A percentile compares a stretch with the other conserved stretches of the same genome.
phyloP scores from a whole-genome alignment of 2,797 vertebrate species.

The Alauda arvensis region DNA sequence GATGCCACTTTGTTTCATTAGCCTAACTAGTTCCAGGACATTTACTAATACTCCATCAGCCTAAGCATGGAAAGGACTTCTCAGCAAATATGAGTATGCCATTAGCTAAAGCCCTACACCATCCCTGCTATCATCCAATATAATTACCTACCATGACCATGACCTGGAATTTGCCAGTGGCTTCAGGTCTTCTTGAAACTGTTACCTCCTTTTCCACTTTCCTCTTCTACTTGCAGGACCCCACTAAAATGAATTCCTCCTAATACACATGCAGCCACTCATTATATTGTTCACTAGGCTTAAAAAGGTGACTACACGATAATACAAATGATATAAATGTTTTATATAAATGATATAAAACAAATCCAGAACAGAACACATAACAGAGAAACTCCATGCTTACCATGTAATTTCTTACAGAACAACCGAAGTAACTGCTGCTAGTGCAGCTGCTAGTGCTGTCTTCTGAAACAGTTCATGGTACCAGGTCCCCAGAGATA shows the following conservation, averaged over 20 bases:
- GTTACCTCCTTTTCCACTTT: neutral
- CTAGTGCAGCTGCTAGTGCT: neutral
- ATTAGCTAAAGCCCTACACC: neutral
- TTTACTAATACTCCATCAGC: neutral
- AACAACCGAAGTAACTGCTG: neutral
- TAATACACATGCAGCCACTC: neutral
- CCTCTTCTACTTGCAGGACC: neutral
- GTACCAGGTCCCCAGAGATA: neutral
- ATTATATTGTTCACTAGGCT: neutral
- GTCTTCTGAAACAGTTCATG: neutral
- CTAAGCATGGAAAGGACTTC: neutral
- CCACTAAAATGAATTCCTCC: neutral
- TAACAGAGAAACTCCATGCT: neutral
- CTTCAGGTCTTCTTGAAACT: neutral
- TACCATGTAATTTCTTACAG: neutral
- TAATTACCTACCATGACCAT: neutral
- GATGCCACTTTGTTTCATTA: neutral
- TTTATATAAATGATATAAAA: neutral
- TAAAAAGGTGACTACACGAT: neutral
- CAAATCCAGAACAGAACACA: neutral
- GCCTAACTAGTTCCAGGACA: neutral
- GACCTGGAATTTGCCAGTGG: neutral
- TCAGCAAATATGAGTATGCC: neutral
- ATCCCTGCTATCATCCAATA: neutral
- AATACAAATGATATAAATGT: too few species aligned